These are phyloP conservation scores for Zelostemma sp. DNA, from an alignment of 1,140 invertebrate species.

Conservation along the genomic window DNA sequence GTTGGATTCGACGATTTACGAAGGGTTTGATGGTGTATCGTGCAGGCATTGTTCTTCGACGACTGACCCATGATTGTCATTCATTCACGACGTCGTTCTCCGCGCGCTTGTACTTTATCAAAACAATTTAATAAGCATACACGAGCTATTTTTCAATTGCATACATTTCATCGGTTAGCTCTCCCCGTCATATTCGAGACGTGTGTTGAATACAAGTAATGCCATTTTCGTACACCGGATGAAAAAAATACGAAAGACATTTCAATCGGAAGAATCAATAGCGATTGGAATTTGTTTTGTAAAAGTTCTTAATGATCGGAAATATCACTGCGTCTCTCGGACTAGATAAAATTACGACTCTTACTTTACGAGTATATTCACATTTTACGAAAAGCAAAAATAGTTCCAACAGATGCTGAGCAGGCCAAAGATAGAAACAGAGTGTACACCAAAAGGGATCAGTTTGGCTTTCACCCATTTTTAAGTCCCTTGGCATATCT, in stretches of 20 bases:
- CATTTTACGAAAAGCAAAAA: slow-evolving; percentile 1
- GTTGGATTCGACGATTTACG: no score
- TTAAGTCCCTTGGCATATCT: not conserved
- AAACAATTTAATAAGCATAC: not conserved
- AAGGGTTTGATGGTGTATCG: no score
- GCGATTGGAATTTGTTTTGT: no score
- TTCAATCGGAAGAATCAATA: no score
- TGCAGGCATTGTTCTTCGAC: not conserved
- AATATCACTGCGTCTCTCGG: no score
- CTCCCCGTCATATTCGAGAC: not conserved
- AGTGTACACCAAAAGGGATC: not conserved
- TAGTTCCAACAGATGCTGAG: not conserved
- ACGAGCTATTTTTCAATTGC: slow-evolving; percentile 3
- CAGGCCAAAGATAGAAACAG: not conserved
- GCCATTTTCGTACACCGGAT: no score
- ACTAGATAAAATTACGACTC: not conserved
- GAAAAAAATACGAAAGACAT: no score
- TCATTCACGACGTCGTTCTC: not conserved
- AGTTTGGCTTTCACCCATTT: not conserved
- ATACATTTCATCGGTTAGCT: not conserved
- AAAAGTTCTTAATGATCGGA: no score
- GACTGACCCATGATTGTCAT: not conserved
- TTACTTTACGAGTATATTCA: not conserved
- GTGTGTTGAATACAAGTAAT: no score
- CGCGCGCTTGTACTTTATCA: not conserved